Conservation (phyloP, 2,888 invertebrate species). For the Tenthredo distinguenda region DNA sequence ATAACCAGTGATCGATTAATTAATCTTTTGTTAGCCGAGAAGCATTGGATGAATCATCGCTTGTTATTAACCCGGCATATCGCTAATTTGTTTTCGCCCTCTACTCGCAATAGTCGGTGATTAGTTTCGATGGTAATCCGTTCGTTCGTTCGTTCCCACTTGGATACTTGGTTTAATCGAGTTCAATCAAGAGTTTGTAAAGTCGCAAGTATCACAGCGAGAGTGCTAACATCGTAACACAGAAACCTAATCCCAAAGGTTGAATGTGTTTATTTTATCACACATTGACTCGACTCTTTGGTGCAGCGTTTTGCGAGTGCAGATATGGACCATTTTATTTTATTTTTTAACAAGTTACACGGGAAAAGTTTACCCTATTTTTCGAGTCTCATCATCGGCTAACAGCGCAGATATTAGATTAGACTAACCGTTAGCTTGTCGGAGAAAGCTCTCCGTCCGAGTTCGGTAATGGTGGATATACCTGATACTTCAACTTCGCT, state of each 20-base stretch:
- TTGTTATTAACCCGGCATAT: not conserved
- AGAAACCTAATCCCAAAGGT: not conserved
- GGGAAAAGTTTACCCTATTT: not conserved
- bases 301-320: not conserved
- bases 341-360: not conserved
- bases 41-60: not conserved
- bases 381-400: not conserved
- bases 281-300: not conserved
- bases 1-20: not conserved
- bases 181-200: slow-evolving; percentile 11
- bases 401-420: slow-evolving; percentile 15
- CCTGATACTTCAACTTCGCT: slow-evolving; percentile 41
- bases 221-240: not conserved
- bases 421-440: slow-evolving; percentile 41
- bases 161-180: slow-evolving; percentile 36
- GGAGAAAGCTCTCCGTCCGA: slow-evolving; percentile 10
- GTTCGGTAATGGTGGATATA: not conserved
- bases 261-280: not conserved
- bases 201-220: not conserved
- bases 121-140: slow-evolving; percentile 12
- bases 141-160: not conserved
- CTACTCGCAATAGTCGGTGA: slow-evolving; percentile 22
- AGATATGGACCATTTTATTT: not conserved
- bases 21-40: not conserved
- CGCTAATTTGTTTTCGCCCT: not conserved